Base-by-base conservation (phyloP, 2,113 vertebrate genomes). In the Climacteris rufus region DNA sequence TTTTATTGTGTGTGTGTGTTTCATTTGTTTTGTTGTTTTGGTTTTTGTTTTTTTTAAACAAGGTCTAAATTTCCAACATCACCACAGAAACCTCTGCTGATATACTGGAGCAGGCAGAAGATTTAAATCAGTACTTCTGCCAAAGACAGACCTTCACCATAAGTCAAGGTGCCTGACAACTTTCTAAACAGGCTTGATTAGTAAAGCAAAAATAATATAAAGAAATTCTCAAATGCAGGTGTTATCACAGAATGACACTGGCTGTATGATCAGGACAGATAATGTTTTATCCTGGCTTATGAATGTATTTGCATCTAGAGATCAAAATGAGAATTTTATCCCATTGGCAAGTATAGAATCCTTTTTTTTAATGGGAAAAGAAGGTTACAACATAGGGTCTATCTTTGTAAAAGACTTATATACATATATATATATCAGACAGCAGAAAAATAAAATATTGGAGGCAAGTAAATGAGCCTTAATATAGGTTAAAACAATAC, bases 301-400 rank as follows among this genome's bases (percentile, higher is more conserved):
- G 20, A 69, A 86, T 93, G 60, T 94, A 90, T 96, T 90, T 95
- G 88, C 65, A 89, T 87, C 86, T 91, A 87, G 94, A 96, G 86
- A 92, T 90, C 92, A 95, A 96, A 97, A 97, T 92, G 94, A 96
- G 90, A 94, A 94, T 93, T 96, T 95, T 96, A 96, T 96, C 95
- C 93, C 49, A 82, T 90, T 89, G 94, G 44, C 76, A 97, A 60
- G 83, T 87, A 64, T 13, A 82, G 92, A 93, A 94, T 92, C 44
- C 72, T 84, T 82, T 90, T 90, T 95, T 90, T 93, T 78, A 93
- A 94, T 79, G 61, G 69, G 88, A 96, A 97, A 81, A 70, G 39
- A 59, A 89, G 82, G 82, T 70, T 81, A 65, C 66, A 88, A 66
- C 66, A 33, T 4, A 4, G 16, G 6, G 22, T 52, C 50, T 95